phyloP scores from a whole-genome alignment of 2,888 invertebrate genomes.

The Dorcus hopei region DNA sequence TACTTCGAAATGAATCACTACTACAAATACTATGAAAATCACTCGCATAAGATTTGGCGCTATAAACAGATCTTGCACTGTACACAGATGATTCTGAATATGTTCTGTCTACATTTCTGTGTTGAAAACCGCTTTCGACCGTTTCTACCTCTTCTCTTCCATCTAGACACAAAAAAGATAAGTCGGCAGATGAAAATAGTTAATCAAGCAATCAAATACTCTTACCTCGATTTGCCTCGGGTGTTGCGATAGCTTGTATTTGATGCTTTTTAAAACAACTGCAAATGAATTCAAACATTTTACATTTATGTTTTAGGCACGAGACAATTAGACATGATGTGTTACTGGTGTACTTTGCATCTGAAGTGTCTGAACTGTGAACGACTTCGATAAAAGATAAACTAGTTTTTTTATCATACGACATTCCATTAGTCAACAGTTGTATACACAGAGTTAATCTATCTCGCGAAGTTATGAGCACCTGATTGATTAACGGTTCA shows the following conservation, averaged over 20 bases:
- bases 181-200: too few species aligned
- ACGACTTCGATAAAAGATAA: slow-evolving; percentile 5
- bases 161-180: too few species aligned
- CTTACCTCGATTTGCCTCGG: background rate
- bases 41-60: slow-evolving; percentile 18
- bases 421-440: background rate
- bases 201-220: background rate
- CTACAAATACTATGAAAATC: slow-evolving; percentile 26
- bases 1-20: slow-evolving; percentile 20
- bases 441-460: background rate
- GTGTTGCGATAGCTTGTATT: background rate
- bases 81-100: slow-evolving; percentile 19
- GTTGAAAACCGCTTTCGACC: too few species aligned
- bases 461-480: too few species aligned
- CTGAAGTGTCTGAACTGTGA: slow-evolving; percentile 7
- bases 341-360: slow-evolving; percentile 6
- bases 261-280: slow-evolving; percentile 10
- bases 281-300: slow-evolving; percentile 16
- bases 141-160: too few species aligned
- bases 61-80: slow-evolving; percentile 24
- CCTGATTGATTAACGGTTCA: too few species aligned
- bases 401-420: background rate
- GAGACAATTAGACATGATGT: background rate
- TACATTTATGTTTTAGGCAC: background rate
- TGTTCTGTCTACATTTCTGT: slow-evolving; percentile 4